Evolutionary conservation across 2,888 invertebrate genomes (phyloP).

Genomic region (Torymus tubicola): DNA sequence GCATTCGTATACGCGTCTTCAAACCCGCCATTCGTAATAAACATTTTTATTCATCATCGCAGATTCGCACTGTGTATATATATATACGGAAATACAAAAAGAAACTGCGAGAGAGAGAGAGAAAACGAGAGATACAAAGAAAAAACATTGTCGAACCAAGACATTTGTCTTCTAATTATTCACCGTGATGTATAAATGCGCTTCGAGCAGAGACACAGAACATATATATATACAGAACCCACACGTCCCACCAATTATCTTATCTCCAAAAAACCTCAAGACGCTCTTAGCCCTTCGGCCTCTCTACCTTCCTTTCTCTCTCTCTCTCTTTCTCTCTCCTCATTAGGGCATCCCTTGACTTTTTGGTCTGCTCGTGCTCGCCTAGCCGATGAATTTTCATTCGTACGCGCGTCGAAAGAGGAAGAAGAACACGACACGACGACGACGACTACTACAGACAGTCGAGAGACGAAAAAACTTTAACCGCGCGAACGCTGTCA

Average conservation of each 20-base stretch:
- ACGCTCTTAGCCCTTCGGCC: conserved; percentile 1
- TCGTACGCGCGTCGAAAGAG: conserved; percentile 17
- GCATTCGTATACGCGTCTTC: background rate
- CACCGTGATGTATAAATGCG: background rate
- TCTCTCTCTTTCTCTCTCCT: background rate
- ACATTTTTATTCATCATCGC: conserved; percentile 39
- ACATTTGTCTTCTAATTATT: conserved; percentile 44
- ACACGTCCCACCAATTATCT: conserved; percentile 48
- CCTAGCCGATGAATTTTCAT: conserved; percentile 38
- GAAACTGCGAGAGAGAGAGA: background rate
- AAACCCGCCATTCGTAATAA: conserved; percentile 31
- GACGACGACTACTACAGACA: background rate
- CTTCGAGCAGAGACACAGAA: too few species aligned
- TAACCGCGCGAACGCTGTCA: background rate
- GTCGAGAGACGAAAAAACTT: background rate
- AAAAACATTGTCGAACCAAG: background rate
- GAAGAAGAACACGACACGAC: background rate
- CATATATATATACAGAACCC: background rate
- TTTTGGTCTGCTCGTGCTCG: conserved; percentile 18
- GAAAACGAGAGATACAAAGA: background rate
- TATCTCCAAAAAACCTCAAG: conserved; percentile 40
- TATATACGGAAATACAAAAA: background rate
- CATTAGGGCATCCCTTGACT: background rate
- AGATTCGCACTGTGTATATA: background rate
- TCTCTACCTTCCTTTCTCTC: background rate